Evolutionary conservation across 2,113 vertebrate genomes (phyloP).

Genomic region (Atractosteus spatula): DNA sequence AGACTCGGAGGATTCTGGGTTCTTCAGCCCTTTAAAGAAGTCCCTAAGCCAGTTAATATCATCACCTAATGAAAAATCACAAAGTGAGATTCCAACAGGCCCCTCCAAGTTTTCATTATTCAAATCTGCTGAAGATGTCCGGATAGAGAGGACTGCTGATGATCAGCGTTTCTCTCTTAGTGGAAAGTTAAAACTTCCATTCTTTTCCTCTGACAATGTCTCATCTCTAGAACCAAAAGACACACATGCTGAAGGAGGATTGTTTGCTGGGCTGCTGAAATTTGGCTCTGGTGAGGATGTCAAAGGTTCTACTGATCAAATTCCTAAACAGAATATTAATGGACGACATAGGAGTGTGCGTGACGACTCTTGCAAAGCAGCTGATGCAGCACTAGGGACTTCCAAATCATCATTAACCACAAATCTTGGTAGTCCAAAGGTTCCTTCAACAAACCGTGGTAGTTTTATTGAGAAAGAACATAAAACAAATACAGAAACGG

Average conservation of each 20-base stretch:
- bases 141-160: constrained; percentile 39
- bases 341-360: constrained; percentile 6
- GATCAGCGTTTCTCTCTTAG: constrained; percentile 55
- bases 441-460: constrained; percentile 30
- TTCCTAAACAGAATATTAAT: neutral
- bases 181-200: constrained; percentile 64
- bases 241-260: constrained; percentile 43
- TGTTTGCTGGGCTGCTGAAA: constrained; percentile 57
- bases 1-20: constrained; percentile 47
- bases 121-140: constrained; percentile 60
- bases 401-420: constrained; percentile 24
- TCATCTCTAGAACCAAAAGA: constrained; percentile 35
- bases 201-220: constrained; percentile 57
- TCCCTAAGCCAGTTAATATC: constrained; percentile 79
- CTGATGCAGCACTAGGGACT: constrained; percentile 20
- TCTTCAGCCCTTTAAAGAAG: constrained; percentile 82
- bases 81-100: constrained; percentile 38
- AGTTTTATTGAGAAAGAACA: constrained; percentile 51
- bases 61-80: constrained; percentile 49
- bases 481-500: constrained; percentile 48
- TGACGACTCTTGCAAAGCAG: constrained; percentile 33
- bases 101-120: constrained; percentile 57
- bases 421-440: constrained; percentile 22
- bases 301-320: constrained; percentile 21
- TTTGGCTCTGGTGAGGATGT: constrained; percentile 58